phyloP scores from a whole-genome alignment of 2,113 vertebrate species.

The Prolemur simus region DNA sequence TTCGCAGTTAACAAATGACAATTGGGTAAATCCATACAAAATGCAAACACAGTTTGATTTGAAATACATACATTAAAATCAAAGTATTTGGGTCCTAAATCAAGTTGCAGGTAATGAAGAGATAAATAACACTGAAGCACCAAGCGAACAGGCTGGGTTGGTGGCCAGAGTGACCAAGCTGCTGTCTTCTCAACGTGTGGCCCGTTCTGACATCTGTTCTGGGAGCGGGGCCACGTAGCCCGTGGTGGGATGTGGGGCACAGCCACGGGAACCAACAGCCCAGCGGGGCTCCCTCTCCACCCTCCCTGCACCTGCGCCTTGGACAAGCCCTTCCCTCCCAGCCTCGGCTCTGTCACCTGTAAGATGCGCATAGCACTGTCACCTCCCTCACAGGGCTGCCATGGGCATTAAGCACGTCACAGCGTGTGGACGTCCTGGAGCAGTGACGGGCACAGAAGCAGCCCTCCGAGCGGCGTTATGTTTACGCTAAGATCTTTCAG shows the following conservation, averaged over 20 bases:
- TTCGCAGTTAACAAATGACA: not conserved
- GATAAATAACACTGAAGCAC: accelerated
- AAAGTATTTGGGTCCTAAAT: accelerated
- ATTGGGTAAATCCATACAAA: too few relatives aligned
- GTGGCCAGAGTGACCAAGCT: not conserved
- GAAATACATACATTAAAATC: not conserved
- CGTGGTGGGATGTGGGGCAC: not conserved
- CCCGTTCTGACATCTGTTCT: not conserved
- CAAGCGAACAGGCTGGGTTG: accelerated
- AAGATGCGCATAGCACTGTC: accelerated
- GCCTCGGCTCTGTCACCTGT: accelerated
- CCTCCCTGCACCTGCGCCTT: accelerated
- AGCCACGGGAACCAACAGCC: accelerated
- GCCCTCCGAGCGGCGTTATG: accelerated
- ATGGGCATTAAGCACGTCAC: accelerated
- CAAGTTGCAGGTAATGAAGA: accelerated
- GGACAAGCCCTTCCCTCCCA: accelerated
- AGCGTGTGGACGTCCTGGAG: not conserved
- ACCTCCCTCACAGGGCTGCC: accelerated
- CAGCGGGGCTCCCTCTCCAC: accelerated
- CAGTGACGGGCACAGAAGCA: accelerated
- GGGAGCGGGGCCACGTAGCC: not conserved
- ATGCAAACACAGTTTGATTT: not conserved
- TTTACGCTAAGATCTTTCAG: not conserved
- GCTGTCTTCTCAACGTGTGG: accelerated